These are phyloP conservation scores for Corythornis madagascariensis DNA, from an alignment of 2,113 vertebrate genomes.

Conservation along the genomic window DNA sequence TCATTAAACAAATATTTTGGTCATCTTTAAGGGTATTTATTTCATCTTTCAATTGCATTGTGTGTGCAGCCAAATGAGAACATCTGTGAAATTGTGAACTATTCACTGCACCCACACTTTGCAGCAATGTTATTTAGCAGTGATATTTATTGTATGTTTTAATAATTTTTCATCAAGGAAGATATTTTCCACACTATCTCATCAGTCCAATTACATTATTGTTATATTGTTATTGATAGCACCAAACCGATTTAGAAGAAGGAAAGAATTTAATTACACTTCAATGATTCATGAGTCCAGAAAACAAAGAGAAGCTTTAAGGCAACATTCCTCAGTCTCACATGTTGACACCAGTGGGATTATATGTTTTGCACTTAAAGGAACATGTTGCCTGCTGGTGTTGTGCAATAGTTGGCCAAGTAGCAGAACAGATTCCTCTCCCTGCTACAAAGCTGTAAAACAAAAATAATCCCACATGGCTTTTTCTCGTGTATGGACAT, in stretches of 20 bases:
- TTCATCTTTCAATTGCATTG: not conserved
- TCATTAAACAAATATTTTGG: not conserved
- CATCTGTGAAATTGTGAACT: not conserved
- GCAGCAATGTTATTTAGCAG: not conserved
- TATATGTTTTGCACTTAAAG: not conserved
- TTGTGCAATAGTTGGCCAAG: slow-evolving; percentile 36
- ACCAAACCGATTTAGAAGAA: not conserved
- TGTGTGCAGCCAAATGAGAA: not conserved
- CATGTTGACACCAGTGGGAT: not conserved
- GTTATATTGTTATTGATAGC: not conserved
- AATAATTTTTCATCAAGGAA: not conserved
- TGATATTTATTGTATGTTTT: not conserved
- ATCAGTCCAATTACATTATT: not conserved
- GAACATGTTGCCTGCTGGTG: not conserved
- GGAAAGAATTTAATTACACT: not conserved
- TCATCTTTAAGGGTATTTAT: not conserved
- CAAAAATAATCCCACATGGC: not conserved
- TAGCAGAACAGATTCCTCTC: not conserved
- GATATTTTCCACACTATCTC: not conserved
- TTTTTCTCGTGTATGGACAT: not conserved
- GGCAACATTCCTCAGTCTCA: not conserved
- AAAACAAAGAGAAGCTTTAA: not conserved
- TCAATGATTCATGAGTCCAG: not conserved
- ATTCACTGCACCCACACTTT: not conserved
- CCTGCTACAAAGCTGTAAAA: not conserved